These are phyloP conservation scores for Elaeidobius kamerunicus DNA, from an alignment of 2,888 invertebrate genomes.

Conservation along the genomic window DNA sequence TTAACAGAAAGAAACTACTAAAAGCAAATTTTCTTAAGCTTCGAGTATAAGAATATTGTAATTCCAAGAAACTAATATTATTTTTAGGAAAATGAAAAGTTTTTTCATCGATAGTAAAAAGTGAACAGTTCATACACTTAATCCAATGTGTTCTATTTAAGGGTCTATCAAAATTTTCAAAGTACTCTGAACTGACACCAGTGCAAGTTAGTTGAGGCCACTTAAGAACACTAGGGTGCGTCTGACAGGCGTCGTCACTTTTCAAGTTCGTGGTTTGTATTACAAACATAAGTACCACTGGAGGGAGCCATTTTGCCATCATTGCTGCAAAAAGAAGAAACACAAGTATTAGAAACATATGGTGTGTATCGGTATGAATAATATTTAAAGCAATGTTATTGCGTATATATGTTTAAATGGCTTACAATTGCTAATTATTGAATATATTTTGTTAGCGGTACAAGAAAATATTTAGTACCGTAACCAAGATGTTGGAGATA, in stretches of 20 bases:
- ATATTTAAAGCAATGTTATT: conserved; percentile 2
- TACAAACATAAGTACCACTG: conserved; percentile 33
- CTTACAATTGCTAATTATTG: not conserved
- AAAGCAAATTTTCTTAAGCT: conserved; percentile 42
- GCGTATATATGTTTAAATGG: not conserved
- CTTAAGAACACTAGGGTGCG: conserved; percentile 37
- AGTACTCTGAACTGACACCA: conserved; percentile 41
- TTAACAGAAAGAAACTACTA: conserved; percentile 42
- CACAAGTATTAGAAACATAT: conserved; percentile 11
- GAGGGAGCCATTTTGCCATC: conserved; percentile 44
- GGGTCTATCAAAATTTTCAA: conserved; percentile 39
- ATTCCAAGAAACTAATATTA: conserved; percentile 42
- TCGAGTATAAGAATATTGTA: conserved; percentile 39
- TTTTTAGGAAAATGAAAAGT: conserved; percentile 45
- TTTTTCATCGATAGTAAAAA: conserved; percentile 41
- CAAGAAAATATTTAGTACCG: too few relatives aligned
- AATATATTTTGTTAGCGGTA: too few relatives aligned
- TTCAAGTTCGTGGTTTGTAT: conserved; percentile 32
- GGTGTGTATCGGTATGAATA: too few relatives aligned
- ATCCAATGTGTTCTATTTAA: conserved; percentile 45
- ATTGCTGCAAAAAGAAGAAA: conserved; percentile 36
- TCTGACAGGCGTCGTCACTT: conserved; percentile 37
- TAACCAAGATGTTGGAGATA: too few relatives aligned
- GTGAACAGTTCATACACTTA: conserved; percentile 44
- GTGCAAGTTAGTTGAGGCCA: conserved; percentile 44